phyloP scores from a whole-genome alignment of 2,797 vertebrate species.

The Melanogrammus aeglefinus region DNA sequence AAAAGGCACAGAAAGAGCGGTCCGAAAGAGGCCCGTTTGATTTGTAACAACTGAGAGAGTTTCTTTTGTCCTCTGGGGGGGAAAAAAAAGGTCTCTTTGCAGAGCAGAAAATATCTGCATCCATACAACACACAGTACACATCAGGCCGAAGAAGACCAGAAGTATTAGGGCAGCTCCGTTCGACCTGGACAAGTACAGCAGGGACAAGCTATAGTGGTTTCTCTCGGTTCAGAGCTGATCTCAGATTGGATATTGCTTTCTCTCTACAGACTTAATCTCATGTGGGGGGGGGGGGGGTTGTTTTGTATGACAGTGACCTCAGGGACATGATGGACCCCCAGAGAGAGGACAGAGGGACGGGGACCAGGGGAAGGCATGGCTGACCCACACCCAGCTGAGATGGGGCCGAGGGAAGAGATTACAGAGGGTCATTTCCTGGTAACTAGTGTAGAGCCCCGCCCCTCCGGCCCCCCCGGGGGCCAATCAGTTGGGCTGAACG shows the following conservation, averaged over 20 bases:
- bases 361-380: neutral
- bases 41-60: neutral
- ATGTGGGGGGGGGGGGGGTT: neutral
- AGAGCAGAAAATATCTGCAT: neutral
- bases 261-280: neutral
- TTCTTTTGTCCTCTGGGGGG: neutral
- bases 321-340: neutral
- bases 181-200: neutral
- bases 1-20: neutral
- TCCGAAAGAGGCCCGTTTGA: neutral
- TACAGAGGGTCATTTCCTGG: neutral
- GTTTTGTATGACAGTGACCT: neutral
- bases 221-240: neutral
- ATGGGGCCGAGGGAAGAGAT: neutral
- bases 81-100: neutral
- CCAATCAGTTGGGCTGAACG: rapidly evolving
- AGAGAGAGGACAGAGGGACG: neutral
- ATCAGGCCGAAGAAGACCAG: too few relatives aligned
- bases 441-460: neutral
- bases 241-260: neutral
- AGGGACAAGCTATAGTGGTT: neutral
- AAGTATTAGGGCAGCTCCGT: too few relatives aligned
- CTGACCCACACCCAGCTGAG: neutral
- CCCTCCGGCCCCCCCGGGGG: neutral
- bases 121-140: neutral